phyloP scores from a whole-genome alignment of 2,113 vertebrate species.

The Struthidea cinerea region DNA sequence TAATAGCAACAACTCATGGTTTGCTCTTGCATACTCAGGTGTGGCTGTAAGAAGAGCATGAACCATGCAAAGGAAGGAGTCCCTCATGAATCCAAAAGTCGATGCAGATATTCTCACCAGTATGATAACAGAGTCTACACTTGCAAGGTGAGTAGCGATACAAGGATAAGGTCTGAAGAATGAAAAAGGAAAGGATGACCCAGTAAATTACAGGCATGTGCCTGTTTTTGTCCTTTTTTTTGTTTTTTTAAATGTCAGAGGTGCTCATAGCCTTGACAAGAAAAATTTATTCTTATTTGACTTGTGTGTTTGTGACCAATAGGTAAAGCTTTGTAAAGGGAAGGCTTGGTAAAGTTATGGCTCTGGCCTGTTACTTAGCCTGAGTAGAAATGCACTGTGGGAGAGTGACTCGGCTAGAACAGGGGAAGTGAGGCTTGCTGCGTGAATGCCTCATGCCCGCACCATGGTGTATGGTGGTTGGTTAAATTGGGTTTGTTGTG shows the following conservation, averaged over 20 bases:
- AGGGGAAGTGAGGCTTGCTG: too few relatives aligned
- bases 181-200: background rate
- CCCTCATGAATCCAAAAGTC: constrained; percentile 88
- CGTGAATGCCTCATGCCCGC: too few relatives aligned
- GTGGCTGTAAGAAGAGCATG: constrained; percentile 96
- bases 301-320: background rate
- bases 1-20: background rate
- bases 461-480: too few relatives aligned
- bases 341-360: too few relatives aligned
- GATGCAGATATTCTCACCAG: constrained; percentile 92
- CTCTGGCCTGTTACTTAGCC: too few relatives aligned
- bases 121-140: constrained; percentile 96
- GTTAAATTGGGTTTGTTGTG: too few relatives aligned
- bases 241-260: background rate
- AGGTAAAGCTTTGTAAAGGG: too few relatives aligned
- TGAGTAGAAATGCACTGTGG: too few relatives aligned
- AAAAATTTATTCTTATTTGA: background rate
- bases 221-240: background rate
- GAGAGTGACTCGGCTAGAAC: too few relatives aligned
- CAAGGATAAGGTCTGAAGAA: background rate
- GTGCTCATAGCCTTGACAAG: background rate
- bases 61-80: constrained; percentile 92
- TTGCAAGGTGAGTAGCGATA: constrained; percentile 83
- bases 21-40: constrained; percentile 70
- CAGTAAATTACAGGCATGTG: background rate